Evolutionary conservation across 2,888 invertebrate genomes (phyloP).

Genomic region (Amitus sp.): DNA sequence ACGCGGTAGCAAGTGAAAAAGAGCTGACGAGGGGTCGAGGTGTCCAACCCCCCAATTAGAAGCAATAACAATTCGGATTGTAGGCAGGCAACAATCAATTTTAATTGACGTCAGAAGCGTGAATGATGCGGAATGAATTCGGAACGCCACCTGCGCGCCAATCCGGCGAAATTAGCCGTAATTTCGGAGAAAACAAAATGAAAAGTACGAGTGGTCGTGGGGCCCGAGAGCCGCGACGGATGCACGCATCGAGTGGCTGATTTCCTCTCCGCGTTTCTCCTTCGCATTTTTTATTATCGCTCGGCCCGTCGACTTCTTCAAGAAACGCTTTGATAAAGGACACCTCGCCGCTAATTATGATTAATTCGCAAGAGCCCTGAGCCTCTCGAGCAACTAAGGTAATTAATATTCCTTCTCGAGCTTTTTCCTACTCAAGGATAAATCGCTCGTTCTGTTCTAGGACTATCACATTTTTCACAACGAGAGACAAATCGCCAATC

Average conservation of each 20-base stretch:
- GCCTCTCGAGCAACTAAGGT: slow-evolving; percentile 43
- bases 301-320: slow-evolving; percentile 20
- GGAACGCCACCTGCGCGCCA: slow-evolving; percentile 40
- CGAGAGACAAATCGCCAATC: too few species aligned
- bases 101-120: slow-evolving; percentile 49
- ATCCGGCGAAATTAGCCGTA: slow-evolving; percentile 49
- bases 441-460: background rate
- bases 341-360: slow-evolving; percentile 59
- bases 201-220: slow-evolving; percentile 23
- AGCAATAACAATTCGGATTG: slow-evolving; percentile 43
- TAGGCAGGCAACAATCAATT: slow-evolving; percentile 47
- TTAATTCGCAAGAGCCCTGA: slow-evolving; percentile 53
- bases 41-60: slow-evolving; percentile 43
- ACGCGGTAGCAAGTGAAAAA: slow-evolving; percentile 13
- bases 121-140: slow-evolving; percentile 40
- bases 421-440: background rate
- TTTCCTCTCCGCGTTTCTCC: slow-evolving; percentile 37
- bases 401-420: slow-evolving; percentile 56
- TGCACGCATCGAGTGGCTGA: slow-evolving; percentile 48
- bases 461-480: background rate
- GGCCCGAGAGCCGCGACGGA: slow-evolving; percentile 40
- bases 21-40: slow-evolving; percentile 15
- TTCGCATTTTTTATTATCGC: slow-evolving; percentile 26
- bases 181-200: slow-evolving; percentile 49
- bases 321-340: slow-evolving; percentile 50